A percentile compares a stretch with the other conserved stretches of the same genome.
These are phyloP conservation scores for Manis pentadactyla DNA, from an alignment of 2,797 vertebrate genomes.

Conservation along the genomic window DNA sequence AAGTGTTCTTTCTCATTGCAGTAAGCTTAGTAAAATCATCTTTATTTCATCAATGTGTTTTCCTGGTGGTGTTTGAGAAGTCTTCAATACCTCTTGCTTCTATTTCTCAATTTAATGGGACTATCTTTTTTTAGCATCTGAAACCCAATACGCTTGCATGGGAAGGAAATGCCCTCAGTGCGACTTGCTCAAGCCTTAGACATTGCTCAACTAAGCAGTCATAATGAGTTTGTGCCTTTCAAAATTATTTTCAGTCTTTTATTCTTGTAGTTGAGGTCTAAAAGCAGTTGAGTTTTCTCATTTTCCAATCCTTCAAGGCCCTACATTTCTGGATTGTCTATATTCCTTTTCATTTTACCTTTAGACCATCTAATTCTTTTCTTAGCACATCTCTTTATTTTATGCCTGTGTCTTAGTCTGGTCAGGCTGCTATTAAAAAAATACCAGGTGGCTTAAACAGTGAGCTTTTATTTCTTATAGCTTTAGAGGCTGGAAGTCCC, in stretches of 20 bases:
- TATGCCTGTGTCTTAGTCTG: background rate
- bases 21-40: background rate
- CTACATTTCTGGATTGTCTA: background rate
- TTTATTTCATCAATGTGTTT: background rate
- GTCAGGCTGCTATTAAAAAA: background rate
- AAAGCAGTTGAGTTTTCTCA: background rate
- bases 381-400: background rate
- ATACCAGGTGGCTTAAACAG: background rate
- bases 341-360: background rate
- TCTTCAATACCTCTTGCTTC: background rate
- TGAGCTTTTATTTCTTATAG: background rate
- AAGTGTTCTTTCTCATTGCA: background rate
- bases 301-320: background rate
- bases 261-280: background rate
- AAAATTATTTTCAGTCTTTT: background rate
- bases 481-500: background rate
- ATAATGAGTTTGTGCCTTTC: background rate
- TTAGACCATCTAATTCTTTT: background rate
- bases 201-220: background rate
- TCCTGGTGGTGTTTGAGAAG: background rate
- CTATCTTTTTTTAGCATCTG: background rate
- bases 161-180: background rate
- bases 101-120: conserved; percentile 10
- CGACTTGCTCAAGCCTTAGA: conserved; percentile 1
- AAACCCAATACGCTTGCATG: background rate